Percentiles rank a stretch among this genome's conserved stretches.
Conservation (phyloP, 2,113 vertebrate genomes). For the Poeciliopsis prolifica region DNA sequence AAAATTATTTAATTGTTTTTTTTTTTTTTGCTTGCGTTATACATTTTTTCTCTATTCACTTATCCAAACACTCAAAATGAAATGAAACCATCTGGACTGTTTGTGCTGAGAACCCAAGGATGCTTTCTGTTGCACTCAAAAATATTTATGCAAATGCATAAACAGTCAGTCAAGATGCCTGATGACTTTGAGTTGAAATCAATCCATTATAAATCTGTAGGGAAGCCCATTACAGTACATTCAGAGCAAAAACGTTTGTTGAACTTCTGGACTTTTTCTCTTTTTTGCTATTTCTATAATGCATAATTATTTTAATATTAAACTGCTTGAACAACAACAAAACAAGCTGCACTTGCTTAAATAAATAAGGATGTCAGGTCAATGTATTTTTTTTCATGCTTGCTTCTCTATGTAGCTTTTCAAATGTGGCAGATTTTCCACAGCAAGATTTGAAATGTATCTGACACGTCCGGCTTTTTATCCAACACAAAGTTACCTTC, state of each 20-base stretch:
- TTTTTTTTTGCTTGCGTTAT: no score
- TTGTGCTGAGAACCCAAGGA: not conserved
- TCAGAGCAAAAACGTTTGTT: conserved; percentile 23
- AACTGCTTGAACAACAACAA: not conserved
- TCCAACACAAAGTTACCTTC: conserved; percentile 26
- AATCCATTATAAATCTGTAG: not conserved
- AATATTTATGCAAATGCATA: not conserved
- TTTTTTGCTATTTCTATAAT: conserved; percentile 19
- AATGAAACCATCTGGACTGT: not conserved
- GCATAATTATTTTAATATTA: conserved; percentile 30
- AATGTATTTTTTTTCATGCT: conserved; percentile 4
- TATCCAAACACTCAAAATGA: not conserved
- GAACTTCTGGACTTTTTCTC: conserved; percentile 35
- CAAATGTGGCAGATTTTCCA: conserved; percentile 26
- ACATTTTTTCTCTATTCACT: no score
- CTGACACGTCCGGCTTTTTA: conserved; percentile 28
- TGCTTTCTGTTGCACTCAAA: conserved; percentile 10
- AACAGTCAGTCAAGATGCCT: not conserved
- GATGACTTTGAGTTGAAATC: not conserved
- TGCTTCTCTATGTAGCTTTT: conserved; percentile 16
- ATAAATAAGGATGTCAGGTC: not conserved
- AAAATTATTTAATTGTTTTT: not conserved
- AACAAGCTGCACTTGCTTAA: not conserved
- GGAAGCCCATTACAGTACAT: not conserved
- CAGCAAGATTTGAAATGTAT: conserved; percentile 25